These are phyloP conservation scores for Diadegma fenestrale DNA, from an alignment of 2,888 invertebrate species.

Conservation along the genomic window DNA sequence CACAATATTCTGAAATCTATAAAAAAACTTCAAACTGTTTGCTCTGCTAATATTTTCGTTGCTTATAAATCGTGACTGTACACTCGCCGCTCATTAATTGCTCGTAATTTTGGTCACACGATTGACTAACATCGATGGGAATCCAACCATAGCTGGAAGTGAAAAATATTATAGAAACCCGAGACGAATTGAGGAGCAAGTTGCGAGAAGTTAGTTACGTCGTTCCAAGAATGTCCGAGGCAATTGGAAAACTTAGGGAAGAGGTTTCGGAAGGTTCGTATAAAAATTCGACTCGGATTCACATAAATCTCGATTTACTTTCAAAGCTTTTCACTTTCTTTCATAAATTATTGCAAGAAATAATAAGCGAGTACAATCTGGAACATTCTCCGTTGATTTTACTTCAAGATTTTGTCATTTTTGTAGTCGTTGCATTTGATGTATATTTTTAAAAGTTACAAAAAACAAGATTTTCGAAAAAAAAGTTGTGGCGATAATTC, in stretches of 20 bases:
- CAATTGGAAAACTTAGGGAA: slow-evolving; percentile 77
- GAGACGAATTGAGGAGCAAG: slow-evolving; percentile 77
- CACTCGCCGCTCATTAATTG: background rate
- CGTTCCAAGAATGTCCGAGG: slow-evolving; percentile 81
- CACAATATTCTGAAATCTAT: background rate
- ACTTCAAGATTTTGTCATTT: too few relatives aligned
- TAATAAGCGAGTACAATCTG: too few relatives aligned
- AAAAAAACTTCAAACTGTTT: background rate
- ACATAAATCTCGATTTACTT: too few relatives aligned
- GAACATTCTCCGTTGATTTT: background rate
- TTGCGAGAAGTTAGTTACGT: slow-evolving; percentile 77
- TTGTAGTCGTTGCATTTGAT: too few relatives aligned
- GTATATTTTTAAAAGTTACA: too few relatives aligned
- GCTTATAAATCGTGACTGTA: background rate
- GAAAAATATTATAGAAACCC: slow-evolving; percentile 76
- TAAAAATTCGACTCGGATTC: background rate
- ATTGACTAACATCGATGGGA: too few relatives aligned
- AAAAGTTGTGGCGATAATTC: too few relatives aligned
- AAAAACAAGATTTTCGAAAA: too few relatives aligned
- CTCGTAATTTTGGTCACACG: background rate
- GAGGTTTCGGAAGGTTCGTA: slow-evolving; percentile 80
- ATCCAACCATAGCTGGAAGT: slow-evolving; percentile 76
- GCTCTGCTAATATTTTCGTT: background rate
- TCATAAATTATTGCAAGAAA: too few relatives aligned
- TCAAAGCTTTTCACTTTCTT: too few relatives aligned